Percentiles rank a stretch among this genome's conserved stretches.
phyloP scores from a whole-genome alignment of 2,113 vertebrate species.

The Chaetorhynchus papuensis region DNA sequence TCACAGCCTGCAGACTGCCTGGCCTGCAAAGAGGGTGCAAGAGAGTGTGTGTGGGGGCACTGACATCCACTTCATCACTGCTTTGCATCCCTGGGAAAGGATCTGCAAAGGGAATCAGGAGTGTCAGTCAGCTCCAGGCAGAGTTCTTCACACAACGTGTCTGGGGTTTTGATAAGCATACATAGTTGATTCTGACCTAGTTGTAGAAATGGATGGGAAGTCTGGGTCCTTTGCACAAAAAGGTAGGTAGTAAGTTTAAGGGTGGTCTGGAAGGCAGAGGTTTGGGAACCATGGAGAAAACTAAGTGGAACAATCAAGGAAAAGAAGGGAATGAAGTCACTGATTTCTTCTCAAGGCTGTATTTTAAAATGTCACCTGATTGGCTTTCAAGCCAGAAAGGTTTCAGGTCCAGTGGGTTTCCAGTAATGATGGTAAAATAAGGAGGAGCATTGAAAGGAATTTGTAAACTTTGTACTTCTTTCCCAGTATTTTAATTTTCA shows the following conservation, averaged over 20 bases:
- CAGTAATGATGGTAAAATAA: slow-evolving; percentile 24
- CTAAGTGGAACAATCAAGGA: neutral
- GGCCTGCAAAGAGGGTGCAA: neutral
- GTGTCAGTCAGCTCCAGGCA: neutral
- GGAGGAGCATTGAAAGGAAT: slow-evolving; percentile 8
- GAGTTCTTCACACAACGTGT: neutral
- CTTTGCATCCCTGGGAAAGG: neutral
- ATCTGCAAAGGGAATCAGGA: neutral
- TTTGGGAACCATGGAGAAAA: neutral
- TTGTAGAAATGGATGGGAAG: neutral
- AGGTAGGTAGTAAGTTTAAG: neutral
- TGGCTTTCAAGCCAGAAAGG: slow-evolving; percentile 27
- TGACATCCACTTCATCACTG: neutral
- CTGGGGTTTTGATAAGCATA: neutral
- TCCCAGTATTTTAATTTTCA: neutral
- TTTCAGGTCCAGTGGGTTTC: slow-evolving; percentile 21
- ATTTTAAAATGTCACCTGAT: slow-evolving; percentile 11
- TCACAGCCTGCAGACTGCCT: neutral
- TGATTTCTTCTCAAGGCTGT: slow-evolving; percentile 15
- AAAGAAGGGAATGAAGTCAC: slow-evolving; percentile 24
- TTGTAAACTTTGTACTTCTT: slow-evolving; percentile 25
- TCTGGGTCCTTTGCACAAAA: neutral
- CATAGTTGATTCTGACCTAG: neutral
- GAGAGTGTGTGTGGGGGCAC: neutral
- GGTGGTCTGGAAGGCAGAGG: neutral